phyloP scores from a whole-genome alignment of 2,113 vertebrate genomes.

The Lepus americanus region DNA sequence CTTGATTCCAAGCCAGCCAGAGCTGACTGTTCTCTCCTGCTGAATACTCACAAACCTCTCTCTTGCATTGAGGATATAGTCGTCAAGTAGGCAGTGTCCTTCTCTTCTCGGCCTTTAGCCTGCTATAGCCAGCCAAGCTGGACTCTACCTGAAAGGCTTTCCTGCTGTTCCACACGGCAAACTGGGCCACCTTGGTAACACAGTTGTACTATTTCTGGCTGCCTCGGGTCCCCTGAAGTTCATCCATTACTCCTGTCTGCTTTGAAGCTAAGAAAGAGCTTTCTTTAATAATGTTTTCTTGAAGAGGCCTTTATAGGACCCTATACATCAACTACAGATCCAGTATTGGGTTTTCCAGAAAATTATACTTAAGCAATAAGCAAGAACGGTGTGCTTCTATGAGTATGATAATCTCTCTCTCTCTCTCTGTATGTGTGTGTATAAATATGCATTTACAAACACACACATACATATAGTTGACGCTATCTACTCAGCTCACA shows the following conservation, averaged over 20 bases:
- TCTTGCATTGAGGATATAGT: constrained; percentile 80
- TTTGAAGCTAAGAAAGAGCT: constrained; percentile 58
- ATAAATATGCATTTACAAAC: too few species aligned
- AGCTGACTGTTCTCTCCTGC: constrained; percentile 33
- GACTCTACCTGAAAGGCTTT: constrained; percentile 72
- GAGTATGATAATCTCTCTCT: background rate
- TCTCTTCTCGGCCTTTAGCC: constrained; percentile 73
- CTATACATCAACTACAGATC: background rate
- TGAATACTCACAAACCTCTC: constrained; percentile 70
- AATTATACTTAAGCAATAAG: background rate
- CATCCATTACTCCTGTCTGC: background rate
- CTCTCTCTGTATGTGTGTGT: too few species aligned
- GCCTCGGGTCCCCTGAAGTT: background rate
- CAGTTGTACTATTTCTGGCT: constrained; percentile 55
- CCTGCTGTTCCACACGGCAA: constrained; percentile 66
- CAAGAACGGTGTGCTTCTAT: background rate
- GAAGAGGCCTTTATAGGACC: constrained; percentile 54
- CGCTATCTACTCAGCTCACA: background rate
- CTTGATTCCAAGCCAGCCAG: background rate
- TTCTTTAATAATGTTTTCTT: constrained; percentile 59
- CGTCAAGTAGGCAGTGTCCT: constrained; percentile 69
- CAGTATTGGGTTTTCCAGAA: constrained; percentile 12
- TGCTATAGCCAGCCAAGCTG: constrained; percentile 64
- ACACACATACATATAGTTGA: background rate
- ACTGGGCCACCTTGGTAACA: constrained; percentile 70